These are phyloP conservation scores for Fregata magnificens DNA, from an alignment of 2,113 vertebrate genomes.

Conservation along the genomic window DNA sequence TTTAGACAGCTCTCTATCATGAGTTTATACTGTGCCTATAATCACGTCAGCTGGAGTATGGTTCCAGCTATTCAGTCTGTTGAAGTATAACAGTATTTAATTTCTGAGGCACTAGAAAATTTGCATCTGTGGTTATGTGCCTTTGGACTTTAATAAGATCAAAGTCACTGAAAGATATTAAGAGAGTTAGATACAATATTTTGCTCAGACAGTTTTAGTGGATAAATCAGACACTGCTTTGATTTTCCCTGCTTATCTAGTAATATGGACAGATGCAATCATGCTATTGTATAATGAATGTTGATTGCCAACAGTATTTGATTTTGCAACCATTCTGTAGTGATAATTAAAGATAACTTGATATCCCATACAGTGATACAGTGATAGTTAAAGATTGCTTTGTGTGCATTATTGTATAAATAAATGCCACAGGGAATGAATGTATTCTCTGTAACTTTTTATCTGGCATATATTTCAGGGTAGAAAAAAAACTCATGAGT, in stretches of 20 bases:
- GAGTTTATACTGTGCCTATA: conserved; percentile 71
- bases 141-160: conserved; percentile 82
- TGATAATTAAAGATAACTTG: conserved; percentile 82
- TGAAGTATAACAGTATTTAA: conserved; percentile 73
- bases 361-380: conserved; percentile 67
- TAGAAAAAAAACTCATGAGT: neutral
- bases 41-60: conserved; percentile 71
- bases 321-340: conserved; percentile 74
- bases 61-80: conserved; percentile 68
- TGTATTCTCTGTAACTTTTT: conserved; percentile 27
- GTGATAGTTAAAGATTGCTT: conserved; percentile 76
- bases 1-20: conserved; percentile 69
- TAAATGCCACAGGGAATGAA: conserved; percentile 56
- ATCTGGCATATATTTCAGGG: conserved; percentile 10
- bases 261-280: conserved; percentile 82
- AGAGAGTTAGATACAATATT: conserved; percentile 79
- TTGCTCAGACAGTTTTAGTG: conserved; percentile 77
- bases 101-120: conserved; percentile 74
- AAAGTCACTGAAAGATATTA: conserved; percentile 78
- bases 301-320: conserved; percentile 80
- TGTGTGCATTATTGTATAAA: conserved; percentile 61
- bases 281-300: conserved; percentile 79
- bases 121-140: conserved; percentile 76
- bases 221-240: conserved; percentile 77
- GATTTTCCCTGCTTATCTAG: conserved; percentile 78